Conservation (phyloP, 1,140 invertebrate species). For the Geopemphigus sp. region DNA sequence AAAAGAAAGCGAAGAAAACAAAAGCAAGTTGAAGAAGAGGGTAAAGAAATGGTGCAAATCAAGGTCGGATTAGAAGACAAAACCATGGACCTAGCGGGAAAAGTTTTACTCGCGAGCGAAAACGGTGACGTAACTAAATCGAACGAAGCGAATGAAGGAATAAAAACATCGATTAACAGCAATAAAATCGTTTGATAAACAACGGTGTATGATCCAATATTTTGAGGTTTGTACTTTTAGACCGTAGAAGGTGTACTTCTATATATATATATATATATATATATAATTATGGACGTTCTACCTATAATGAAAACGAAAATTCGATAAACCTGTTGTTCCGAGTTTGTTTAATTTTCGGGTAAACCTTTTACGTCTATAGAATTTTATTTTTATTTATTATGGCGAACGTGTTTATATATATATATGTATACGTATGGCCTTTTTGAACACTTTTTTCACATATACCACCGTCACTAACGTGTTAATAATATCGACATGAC, state of each 20-base stretch:
- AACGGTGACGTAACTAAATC: background rate
- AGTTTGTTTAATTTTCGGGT: background rate
- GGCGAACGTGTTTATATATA: background rate
- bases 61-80: constrained; percentile 59
- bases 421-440: too few relatives aligned
- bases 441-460: too few relatives aligned
- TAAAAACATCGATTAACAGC: constrained; percentile 1
- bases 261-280: background rate
- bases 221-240: constrained; percentile 37
- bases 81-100: constrained; percentile 52
- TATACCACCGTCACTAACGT: constrained; percentile 1
- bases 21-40: background rate
- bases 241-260: background rate
- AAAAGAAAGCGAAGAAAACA: constrained; percentile 48
- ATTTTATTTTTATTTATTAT: constrained; percentile 10
- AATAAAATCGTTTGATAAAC: constrained; percentile 20
- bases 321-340: background rate
- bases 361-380: background rate
- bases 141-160: background rate
- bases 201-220: background rate
- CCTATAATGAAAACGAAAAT: background rate
- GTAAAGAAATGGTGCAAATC: constrained; percentile 27
- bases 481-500: background rate
- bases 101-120: constrained; percentile 9
- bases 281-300: background rate